Evolutionary conservation across 2,888 invertebrate species (phyloP), one percentile per base, ranked within the genome.

Genomic region (Acanthacorydalis orientalis): DNA sequence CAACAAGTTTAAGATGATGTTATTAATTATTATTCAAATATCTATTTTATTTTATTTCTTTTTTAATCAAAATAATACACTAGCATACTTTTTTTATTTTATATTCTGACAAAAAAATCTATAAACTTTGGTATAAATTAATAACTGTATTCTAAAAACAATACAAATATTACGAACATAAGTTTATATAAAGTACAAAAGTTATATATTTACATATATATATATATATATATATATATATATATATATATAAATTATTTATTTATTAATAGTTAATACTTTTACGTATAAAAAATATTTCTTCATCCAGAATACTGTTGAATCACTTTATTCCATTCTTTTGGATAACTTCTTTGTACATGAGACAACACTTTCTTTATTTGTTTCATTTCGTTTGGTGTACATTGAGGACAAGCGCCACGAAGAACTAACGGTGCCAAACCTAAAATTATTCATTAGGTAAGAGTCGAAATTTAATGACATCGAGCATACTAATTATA

Each of bases 301-400:
- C 9, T 31, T 60, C 58, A 74, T 50, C 77, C 78, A 9, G 78
- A 70, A 58, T 81, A 82, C 56, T 80, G 78, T 59, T 77, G 77
- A 15, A 83, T 70, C 53, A 83, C 73, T 65, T 78, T 82, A 47
- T 75, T 72, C 83, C 83, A 85, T 62, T 84, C 83, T 57, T 79
- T 79, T 7, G 85, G 85, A 59, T 75, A 83, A 63, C 80, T 77
- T 55, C 79, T 69, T 59, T 84, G 83, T 47, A 84, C 78, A 64
- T 81, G 80, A 14, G 79, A 74, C 10, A 84, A 69, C 32, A 84
- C 83, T 60, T 77, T 77, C 60, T 82, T 79, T 55, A 84, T 82
- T 66, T 84, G 83, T 54, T 74, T 72, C 45, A 74, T 76, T 61
- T 83, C 83, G 57, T 76, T 73, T 3, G 77, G 74, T 3, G 72